A percentile compares a stretch with the other conserved stretches of the same genome.
Conservation (phyloP, 2,888 invertebrate species). For the Ceratothoa steindachneri region DNA sequence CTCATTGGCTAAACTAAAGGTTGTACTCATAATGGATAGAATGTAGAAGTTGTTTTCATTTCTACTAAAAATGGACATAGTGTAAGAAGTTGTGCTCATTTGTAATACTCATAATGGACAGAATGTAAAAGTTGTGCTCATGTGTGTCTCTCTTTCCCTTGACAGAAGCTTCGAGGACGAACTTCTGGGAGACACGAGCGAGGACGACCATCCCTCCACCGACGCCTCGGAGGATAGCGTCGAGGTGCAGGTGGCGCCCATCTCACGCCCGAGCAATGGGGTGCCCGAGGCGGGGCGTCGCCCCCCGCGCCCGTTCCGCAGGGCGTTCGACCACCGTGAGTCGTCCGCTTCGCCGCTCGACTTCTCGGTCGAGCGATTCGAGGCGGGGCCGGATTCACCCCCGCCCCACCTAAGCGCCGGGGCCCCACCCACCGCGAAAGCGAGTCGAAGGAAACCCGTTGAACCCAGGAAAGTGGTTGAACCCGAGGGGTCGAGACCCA, state of each 20-base stretch:
- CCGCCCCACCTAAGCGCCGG: constrained; percentile 1
- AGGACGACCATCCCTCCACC: constrained; percentile 52
- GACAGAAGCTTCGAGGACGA: constrained; percentile 1
- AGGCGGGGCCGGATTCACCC: constrained; percentile 49
- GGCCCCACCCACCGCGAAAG: not conserved
- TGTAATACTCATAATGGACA: too few species aligned
- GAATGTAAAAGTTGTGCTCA: too few species aligned
- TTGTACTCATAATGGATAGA: too few species aligned
- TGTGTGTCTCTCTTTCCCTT: not conserved
- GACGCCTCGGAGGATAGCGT: constrained; percentile 65
- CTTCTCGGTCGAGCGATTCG: not conserved
- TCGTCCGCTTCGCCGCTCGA: constrained; percentile 57
- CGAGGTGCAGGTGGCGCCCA: constrained; percentile 62
- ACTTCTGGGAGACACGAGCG: constrained; percentile 28
- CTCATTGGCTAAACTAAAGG: too few species aligned
- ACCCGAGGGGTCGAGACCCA: constrained; percentile 20
- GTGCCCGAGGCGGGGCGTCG: constrained; percentile 36
- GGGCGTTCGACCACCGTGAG: constrained; percentile 60
- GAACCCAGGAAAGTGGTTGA: constrained; percentile 34
- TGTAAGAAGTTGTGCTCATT: too few species aligned
- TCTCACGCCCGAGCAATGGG: constrained; percentile 49
- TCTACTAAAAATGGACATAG: too few species aligned
- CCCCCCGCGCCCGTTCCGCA: constrained; percentile 53
- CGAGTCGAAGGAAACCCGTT: constrained; percentile 33
- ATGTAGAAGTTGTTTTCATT: too few species aligned